Evolutionary conservation across 2,888 invertebrate species (phyloP).

Genomic region (Stenodera caucasica): DNA sequence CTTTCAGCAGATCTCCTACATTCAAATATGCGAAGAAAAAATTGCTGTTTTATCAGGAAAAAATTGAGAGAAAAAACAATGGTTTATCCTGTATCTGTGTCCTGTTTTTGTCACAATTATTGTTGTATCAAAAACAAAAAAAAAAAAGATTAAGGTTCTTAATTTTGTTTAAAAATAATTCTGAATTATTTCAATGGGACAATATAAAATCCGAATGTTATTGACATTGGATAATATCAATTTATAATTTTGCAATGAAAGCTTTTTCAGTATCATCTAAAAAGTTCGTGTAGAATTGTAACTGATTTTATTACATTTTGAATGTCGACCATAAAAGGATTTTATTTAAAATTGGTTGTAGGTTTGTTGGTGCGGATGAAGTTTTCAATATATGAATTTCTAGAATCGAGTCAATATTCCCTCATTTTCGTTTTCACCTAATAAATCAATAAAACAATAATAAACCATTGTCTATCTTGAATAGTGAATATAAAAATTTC

Average conservation of each 20-base stretch:
- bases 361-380: constrained; percentile 26
- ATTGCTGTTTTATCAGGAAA: too few species aligned
- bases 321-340: constrained; percentile 36
- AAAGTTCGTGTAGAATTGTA: constrained; percentile 32
- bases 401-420: neutral
- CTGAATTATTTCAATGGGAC: constrained; percentile 4
- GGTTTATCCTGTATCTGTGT: too few species aligned
- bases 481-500: constrained; percentile 21
- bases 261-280: constrained; percentile 26
- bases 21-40: neutral
- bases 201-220: constrained; percentile 22
- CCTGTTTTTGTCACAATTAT: too few species aligned
- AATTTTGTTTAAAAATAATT: neutral
- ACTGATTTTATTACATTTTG: constrained; percentile 36
- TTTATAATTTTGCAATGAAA: constrained; percentile 32
- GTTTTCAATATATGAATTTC: constrained; percentile 10
- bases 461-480: constrained; percentile 15
- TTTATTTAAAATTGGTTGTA: constrained; percentile 30
- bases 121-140: neutral
- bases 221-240: constrained; percentile 26
- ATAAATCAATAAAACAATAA: constrained; percentile 26
- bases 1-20: neutral
- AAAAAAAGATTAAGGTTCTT: neutral
- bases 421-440: neutral
- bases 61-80: too few species aligned